Conservation (phyloP, 2,113 vertebrate species). For the Reinhardtius hippoglossoides region DNA sequence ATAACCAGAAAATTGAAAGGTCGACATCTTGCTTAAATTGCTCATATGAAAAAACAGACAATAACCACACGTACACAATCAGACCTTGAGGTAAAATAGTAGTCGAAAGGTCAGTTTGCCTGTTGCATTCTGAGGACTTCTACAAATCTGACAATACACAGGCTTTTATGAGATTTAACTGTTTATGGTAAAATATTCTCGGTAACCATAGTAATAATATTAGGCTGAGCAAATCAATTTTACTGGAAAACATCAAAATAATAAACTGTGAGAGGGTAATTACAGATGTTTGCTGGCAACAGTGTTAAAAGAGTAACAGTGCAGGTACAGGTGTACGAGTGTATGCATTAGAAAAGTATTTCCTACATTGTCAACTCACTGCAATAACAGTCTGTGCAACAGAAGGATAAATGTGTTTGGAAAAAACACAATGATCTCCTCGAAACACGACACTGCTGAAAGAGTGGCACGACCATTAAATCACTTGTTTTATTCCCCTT, state of each 20-base stretch:
- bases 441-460: not conserved
- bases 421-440: not conserved
- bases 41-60: slow-evolving; percentile 10
- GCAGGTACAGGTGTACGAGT: too few relatives aligned
- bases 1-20: slow-evolving; percentile 40
- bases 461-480: not conserved
- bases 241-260: too few relatives aligned
- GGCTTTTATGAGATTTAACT: too few relatives aligned
- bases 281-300: too few relatives aligned
- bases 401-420: not conserved
- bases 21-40: slow-evolving; percentile 12
- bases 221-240: too few relatives aligned
- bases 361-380: too few relatives aligned
- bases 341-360: too few relatives aligned
- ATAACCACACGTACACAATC: not conserved
- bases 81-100: not conserved
- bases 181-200: too few relatives aligned
- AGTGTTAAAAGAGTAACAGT: too few relatives aligned
- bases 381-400: not conserved
- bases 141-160: too few relatives aligned
- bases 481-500: not conserved
- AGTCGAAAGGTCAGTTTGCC: not conserved
- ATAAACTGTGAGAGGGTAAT: too few relatives aligned
- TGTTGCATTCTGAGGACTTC: not conserved
- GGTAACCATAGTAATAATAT: too few relatives aligned